Evolutionary conservation across 2,113 vertebrate genomes (phyloP).

Genomic region (Marmota monax): DNA sequence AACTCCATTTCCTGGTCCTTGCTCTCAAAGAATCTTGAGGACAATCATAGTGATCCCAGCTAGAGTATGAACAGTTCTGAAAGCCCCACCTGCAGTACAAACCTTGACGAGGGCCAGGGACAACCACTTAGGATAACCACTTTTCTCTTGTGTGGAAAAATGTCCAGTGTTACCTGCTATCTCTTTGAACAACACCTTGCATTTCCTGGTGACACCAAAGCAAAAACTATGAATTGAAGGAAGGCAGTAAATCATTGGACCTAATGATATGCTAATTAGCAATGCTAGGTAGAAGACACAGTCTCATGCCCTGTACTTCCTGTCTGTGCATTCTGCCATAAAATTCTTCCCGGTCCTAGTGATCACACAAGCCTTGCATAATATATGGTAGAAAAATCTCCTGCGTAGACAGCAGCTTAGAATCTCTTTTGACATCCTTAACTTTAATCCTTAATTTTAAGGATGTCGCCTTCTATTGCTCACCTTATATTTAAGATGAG

Average conservation of each 20-base stretch:
- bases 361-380: background rate
- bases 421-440: background rate
- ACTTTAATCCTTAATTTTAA: background rate
- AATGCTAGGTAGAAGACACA: background rate
- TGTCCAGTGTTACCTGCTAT: background rate
- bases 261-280: background rate
- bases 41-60: background rate
- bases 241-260: background rate
- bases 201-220: background rate
- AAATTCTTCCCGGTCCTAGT: background rate
- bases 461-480: background rate
- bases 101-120: background rate
- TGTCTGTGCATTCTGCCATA: background rate
- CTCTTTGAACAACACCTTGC: background rate
- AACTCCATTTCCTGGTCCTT: background rate
- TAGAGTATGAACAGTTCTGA: background rate
- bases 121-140: too few relatives aligned
- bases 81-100: background rate
- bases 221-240: background rate
- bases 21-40: background rate
- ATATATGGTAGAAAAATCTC: background rate
- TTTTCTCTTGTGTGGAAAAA: background rate
- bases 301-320: background rate
- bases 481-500: background rate
- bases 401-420: background rate